Evolutionary conservation across 1,140 invertebrate genomes (phyloP).

Genomic region (Elysia chlorotica): DNA sequence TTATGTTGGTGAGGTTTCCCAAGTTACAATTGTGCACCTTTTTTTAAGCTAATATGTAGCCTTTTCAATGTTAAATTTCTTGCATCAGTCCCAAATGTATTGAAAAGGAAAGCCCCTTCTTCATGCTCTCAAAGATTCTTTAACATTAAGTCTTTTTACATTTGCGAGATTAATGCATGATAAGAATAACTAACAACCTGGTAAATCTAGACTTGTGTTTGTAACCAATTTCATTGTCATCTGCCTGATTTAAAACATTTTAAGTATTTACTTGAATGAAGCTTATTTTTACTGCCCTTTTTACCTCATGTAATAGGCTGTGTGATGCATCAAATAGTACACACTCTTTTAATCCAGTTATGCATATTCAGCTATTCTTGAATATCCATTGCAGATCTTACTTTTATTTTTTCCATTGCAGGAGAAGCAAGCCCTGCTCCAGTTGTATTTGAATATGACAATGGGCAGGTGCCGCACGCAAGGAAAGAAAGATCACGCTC

Average conservation of each 20-base stretch:
- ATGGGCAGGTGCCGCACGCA: slow-evolving; percentile 22
- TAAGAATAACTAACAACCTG: neutral
- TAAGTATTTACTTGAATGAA: neutral
- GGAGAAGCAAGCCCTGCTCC: slow-evolving; percentile 13
- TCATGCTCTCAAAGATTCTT: too few species aligned
- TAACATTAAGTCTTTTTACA: neutral
- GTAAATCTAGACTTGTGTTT: too few species aligned
- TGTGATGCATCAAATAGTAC: neutral
- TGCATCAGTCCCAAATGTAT: too few species aligned
- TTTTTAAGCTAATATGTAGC: neutral
- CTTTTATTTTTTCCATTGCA: too few species aligned
- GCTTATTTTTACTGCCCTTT: neutral
- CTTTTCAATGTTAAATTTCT: too few species aligned
- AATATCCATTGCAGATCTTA: too few species aligned
- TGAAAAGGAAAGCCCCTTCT: too few species aligned
- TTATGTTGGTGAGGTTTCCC: neutral
- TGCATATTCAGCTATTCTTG: too few species aligned
- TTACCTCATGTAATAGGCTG: neutral
- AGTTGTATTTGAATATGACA: slow-evolving; percentile 25
- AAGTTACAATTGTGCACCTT: neutral
- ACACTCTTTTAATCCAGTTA: neutral
- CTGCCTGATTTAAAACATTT: neutral
- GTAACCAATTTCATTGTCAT: neutral
- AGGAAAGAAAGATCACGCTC: slow-evolving; percentile 28
- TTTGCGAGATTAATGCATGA: neutral